phyloP scores from a whole-genome alignment of 1,140 invertebrate genomes.

The Hydropsyche tenuis region DNA sequence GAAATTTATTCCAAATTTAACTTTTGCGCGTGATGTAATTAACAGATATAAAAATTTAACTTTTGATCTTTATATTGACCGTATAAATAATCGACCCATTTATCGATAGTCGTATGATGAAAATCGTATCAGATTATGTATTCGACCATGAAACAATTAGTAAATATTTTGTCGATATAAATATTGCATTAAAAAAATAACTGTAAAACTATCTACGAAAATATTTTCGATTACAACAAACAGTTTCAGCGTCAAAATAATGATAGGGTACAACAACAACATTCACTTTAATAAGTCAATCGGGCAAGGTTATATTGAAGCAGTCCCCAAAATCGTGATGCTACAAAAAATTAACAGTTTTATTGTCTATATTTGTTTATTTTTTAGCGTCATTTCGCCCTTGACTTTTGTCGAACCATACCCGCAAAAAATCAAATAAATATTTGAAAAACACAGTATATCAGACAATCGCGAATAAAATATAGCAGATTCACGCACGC shows the following conservation, averaged over 20 bases:
- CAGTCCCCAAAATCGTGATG: slow-evolving; percentile 27
- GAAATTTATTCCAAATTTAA: too few relatives aligned
- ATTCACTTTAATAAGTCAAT: slow-evolving; percentile 35
- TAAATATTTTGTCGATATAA: too few relatives aligned
- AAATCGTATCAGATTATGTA: too few relatives aligned
- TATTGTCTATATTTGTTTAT: neutral
- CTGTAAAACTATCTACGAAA: too few relatives aligned
- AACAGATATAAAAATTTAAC: too few relatives aligned
- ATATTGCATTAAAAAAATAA: too few relatives aligned
- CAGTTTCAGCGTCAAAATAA: neutral
- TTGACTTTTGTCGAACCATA: slow-evolving; percentile 3
- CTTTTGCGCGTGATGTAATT: too few relatives aligned
- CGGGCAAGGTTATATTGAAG: slow-evolving; percentile 1
- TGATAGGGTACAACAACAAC: slow-evolving; percentile 16
- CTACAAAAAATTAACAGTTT: slow-evolving; percentile 16
- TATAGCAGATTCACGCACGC: neutral
- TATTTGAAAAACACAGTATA: neutral
- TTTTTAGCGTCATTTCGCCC: slow-evolving; percentile 11
- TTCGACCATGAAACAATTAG: too few relatives aligned
- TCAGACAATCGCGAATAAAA: neutral
- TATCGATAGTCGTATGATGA: too few relatives aligned
- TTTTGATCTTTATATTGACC: too few relatives aligned
- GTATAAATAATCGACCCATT: too few relatives aligned
- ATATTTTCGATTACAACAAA: too few relatives aligned
- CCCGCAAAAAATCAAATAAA: neutral